Conservation (phyloP, 2,797 vertebrate genomes). For the Macroramphosus scolopax region DNA sequence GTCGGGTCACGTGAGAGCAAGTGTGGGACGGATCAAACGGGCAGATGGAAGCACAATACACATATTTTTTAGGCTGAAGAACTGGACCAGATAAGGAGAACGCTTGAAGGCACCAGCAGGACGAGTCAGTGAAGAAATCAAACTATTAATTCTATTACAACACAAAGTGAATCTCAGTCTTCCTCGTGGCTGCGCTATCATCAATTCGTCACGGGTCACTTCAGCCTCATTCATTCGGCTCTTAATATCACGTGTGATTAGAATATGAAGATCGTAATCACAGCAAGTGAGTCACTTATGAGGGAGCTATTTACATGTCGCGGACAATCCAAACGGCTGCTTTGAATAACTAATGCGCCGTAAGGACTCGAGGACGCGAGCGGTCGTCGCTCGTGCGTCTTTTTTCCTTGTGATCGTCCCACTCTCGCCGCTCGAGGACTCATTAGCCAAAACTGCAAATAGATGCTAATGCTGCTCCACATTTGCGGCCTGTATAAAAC, state of each 20-base stretch:
- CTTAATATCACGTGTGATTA: constrained; percentile 23
- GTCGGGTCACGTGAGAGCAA: constrained; percentile 41
- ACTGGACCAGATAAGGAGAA: neutral
- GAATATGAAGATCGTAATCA: constrained; percentile 38
- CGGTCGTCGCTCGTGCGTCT: no score
- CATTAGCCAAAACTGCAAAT: no score
- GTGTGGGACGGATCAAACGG: constrained; percentile 28
- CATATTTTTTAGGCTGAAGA: neutral
- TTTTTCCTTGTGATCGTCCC: no score
- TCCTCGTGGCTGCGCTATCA: constrained; percentile 10
- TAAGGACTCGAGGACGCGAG: no score
- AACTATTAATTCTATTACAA: neutral
- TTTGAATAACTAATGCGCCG: neutral
- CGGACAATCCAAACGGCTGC: constrained; percentile 10
- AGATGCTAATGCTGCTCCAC: no score
- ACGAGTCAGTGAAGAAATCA: neutral
- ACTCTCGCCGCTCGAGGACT: no score
- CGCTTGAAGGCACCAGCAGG: no score
- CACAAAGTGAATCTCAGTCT: neutral
- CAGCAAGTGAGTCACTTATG: constrained; percentile 25
- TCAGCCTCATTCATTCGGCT: constrained; percentile 19
- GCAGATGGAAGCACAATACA: constrained; percentile 1
- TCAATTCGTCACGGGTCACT: constrained; percentile 22
- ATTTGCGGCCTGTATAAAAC: no score
- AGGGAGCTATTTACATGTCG: constrained; percentile 20